These are phyloP conservation scores for Ryuthela nishihirai DNA, from an alignment of 2,888 invertebrate species.

Conservation along the genomic window DNA sequence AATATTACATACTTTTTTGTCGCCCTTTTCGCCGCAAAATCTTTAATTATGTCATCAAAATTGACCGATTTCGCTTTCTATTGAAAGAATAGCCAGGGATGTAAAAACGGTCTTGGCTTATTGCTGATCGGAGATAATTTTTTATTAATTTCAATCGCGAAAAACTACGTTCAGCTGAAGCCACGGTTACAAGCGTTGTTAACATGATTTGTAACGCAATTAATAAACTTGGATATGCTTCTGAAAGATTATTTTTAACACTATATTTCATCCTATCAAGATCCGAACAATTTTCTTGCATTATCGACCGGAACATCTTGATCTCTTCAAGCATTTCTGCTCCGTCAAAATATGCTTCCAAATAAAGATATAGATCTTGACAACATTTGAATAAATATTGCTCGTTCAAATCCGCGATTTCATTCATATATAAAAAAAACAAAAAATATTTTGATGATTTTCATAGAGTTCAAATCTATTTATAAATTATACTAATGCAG, in stretches of 20 bases:
- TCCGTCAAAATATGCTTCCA: not conserved
- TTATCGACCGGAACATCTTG: not conserved
- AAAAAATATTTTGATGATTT: constrained; percentile 2
- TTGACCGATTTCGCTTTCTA: too few relatives aligned
- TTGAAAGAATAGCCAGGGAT: constrained; percentile 2
- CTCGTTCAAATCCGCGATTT: not conserved
- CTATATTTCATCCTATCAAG: too few relatives aligned
- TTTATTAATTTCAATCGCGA: too few relatives aligned
- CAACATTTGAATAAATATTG: constrained; percentile 3
- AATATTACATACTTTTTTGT: too few relatives aligned
- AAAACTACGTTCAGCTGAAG: too few relatives aligned
- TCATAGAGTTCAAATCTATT: constrained; percentile 3
- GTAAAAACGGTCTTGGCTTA: not conserved
- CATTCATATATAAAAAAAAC: constrained; percentile 3
- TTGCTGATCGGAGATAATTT: too few relatives aligned
- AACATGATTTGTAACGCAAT: too few relatives aligned
- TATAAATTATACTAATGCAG: not conserved
- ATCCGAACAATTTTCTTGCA: not conserved
- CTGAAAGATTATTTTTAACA: too few relatives aligned
- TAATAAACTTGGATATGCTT: too few relatives aligned
- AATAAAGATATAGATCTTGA: constrained; percentile 1
- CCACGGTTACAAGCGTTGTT: not conserved
- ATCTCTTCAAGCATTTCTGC: constrained; percentile 1
- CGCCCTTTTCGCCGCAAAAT: too few relatives aligned
- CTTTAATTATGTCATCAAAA: too few relatives aligned